Conservation (phyloP, 2,797 vertebrate genomes). For the Neopelma chrysocephalum region DNA sequence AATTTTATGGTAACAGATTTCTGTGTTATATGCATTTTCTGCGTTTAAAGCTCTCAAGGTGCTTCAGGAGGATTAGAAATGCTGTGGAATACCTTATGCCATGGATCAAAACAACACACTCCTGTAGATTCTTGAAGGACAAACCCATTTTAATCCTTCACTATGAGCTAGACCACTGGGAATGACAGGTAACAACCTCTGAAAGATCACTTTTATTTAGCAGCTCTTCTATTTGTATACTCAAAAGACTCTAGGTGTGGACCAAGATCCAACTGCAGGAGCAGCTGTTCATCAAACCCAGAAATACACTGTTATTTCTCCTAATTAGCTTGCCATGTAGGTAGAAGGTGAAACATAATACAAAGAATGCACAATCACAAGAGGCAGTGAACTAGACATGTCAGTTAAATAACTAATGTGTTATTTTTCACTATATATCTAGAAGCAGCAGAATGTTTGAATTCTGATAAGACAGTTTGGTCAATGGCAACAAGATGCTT, state of each 20-base stretch:
- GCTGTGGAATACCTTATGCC: neutral
- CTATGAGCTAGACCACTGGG: neutral
- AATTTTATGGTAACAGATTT: neutral
- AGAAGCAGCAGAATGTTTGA: neutral
- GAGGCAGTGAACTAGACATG: fast-evolving
- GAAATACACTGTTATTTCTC: neutral
- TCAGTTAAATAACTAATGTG: neutral
- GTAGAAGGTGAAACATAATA: neutral
- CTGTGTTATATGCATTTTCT: neutral
- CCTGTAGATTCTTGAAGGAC: neutral
- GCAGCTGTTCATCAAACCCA: neutral
- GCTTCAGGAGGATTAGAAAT: neutral
- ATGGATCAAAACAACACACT: neutral
- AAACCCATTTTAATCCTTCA: neutral
- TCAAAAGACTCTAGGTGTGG: neutral
- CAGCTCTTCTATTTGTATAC: neutral
- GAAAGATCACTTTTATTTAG: neutral
- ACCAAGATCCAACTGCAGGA: neutral
- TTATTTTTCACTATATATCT: neutral
- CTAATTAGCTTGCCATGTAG: neutral
- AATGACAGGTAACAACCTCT: neutral
- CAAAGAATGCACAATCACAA: neutral
- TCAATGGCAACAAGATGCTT: neutral
- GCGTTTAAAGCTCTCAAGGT: neutral
- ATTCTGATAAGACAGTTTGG: neutral